These are phyloP conservation scores for Cricetomys ansorgei DNA, from an alignment of 2,113 vertebrate genomes.

Conservation along the genomic window DNA sequence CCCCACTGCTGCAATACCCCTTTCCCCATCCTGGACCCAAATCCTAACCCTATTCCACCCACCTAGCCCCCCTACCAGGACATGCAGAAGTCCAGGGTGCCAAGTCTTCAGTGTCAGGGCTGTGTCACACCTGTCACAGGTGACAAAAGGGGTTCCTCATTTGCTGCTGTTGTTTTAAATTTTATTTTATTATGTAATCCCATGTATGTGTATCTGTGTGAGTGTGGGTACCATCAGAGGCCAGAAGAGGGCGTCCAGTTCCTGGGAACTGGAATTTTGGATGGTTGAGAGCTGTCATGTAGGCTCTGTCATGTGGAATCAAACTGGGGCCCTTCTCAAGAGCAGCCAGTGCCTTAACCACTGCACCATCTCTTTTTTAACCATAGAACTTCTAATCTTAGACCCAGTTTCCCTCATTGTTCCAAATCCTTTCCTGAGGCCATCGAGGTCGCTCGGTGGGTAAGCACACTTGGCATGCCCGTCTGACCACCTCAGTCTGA, in stretches of 20 bases:
- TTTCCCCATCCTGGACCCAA: neutral
- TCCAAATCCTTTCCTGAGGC: neutral
- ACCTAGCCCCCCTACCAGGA: neutral
- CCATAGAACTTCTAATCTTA: neutral
- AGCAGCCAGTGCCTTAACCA: neutral
- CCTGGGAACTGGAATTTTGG: neutral
- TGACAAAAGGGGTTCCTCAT: neutral
- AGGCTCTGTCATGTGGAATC: neutral
- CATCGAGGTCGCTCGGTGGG: neutral
- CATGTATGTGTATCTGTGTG: neutral
- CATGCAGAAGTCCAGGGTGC: neutral
- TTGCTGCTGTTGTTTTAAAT: neutral
- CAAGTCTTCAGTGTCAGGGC: neutral
- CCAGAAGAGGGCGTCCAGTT: neutral
- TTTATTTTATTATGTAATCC: neutral
- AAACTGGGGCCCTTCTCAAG: neutral
- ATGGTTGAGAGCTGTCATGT: neutral
- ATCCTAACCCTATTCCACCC: neutral
- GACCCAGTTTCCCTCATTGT: neutral
- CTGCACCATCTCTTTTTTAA: neutral
- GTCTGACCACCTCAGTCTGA: neutral
- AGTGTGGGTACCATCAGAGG: neutral
- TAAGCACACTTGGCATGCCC: neutral
- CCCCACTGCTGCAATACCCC: too few species aligned
- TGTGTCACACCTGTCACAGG: neutral